Evolutionary conservation across 2,113 vertebrate genomes (phyloP), one percentile per base, ranked within the genome.

Genomic region (Rhea americana): DNA sequence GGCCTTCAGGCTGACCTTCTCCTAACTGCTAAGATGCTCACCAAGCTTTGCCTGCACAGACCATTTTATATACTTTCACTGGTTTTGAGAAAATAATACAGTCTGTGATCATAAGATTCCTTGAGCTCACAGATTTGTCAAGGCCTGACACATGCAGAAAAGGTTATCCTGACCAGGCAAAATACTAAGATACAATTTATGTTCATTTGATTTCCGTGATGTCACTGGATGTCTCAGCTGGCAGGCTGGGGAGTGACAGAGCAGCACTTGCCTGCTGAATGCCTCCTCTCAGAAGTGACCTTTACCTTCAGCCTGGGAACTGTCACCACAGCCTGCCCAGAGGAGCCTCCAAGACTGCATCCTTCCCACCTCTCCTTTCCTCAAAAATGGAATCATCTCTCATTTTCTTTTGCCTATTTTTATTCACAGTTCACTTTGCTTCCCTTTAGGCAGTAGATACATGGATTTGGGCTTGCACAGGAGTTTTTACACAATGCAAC

Each of bases 151-250:
- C 26, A 56, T 13, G 50, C 70, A 56, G 45, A 48, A 70, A 83
- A 30, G 11, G 4, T 77, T 84, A 24, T 24, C 28, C 56, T 77
- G 19, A 53, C 30, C 3, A 19, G 32, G 5, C 7, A 53, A 85
- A 91, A 63, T 39, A 10, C 66, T 62, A 74, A 55, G 15, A 43
- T 43, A 48, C 1, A 39, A 77, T 86, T 92, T 73, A 21, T 74
- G 2, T 70, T 80, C 43, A 18, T 83, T 87, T 68, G 1, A 30
- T 75, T 81, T 84, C 30, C 5, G 73, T 0, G 0, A 2, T 75
- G 15, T 63, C 10, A 7, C 45, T 73, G 48, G 9, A n/a, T 26
- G 4, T 50, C 53, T 80, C 22, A 5, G 1, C 58, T 92, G 63
- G 20, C 7, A 65, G 80, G 37, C 11, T 4, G 30, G 6, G 18